Percentiles rank a stretch among this genome's conserved stretches.
Conservation (phyloP, 1,140 invertebrate species). For the Ruditapes philippinarum region DNA sequence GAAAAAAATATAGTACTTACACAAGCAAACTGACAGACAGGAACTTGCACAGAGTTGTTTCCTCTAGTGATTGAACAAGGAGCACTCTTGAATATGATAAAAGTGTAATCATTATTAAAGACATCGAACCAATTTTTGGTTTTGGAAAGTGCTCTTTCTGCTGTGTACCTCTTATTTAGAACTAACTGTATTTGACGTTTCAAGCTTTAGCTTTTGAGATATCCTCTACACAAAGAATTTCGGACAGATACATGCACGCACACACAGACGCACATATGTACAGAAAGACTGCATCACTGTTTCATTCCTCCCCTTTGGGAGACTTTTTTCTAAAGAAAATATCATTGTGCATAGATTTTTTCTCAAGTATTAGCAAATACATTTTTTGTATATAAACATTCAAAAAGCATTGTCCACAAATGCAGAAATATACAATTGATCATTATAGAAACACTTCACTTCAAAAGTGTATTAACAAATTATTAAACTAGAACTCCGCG, state of each 20-base stretch:
- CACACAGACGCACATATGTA: background rate
- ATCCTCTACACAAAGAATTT: slow-evolving; percentile 11
- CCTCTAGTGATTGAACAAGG: slow-evolving; percentile 16
- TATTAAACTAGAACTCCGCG: too few species aligned
- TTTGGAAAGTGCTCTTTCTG: background rate
- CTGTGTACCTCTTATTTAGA: slow-evolving; percentile 14
- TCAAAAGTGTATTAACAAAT: slow-evolving; percentile 4
- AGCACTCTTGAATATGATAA: slow-evolving; percentile 16
- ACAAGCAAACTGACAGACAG: slow-evolving; percentile 38
- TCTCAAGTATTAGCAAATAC: slow-evolving; percentile 19
- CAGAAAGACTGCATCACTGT: background rate
- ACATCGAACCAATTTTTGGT: slow-evolving; percentile 4
- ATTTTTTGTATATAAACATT: slow-evolving; percentile 5
- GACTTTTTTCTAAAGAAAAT: slow-evolving; percentile 6
- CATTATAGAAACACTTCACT: slow-evolving; percentile 11
- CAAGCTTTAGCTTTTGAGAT: slow-evolving; percentile 9
- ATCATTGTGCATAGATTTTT: slow-evolving; percentile 3
- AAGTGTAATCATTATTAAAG: slow-evolving; percentile 25
- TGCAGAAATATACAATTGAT: background rate
- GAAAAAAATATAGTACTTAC: slow-evolving; percentile 25
- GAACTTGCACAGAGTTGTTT: slow-evolving; percentile 26
- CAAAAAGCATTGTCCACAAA: slow-evolving; percentile 15
- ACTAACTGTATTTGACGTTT: background rate
- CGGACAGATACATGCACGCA: background rate
- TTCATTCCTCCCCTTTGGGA: background rate